Percentiles rank a stretch among this genome's conserved stretches.
Conservation (phyloP, 2,888 invertebrate species). For the Sicus ferrugineus region DNA sequence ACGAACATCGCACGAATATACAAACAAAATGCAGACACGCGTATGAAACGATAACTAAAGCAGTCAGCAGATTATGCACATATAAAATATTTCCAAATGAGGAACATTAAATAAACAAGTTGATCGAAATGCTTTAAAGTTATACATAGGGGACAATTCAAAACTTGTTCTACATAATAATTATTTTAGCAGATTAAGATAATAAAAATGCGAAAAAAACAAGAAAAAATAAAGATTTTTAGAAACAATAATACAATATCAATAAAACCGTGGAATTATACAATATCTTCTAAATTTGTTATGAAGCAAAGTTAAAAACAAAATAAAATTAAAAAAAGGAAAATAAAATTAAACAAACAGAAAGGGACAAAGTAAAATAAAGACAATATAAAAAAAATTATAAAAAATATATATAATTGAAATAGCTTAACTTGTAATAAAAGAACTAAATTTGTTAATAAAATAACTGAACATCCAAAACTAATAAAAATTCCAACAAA, state of each 20-base stretch:
- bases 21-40: too few species aligned
- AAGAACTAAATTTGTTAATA: too few species aligned
- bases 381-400: too few species aligned
- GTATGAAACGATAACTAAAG: too few species aligned
- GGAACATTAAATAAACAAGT: too few species aligned
- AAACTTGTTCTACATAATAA: not conserved
- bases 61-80: too few species aligned
- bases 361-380: not conserved
- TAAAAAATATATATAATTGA: too few species aligned
- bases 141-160: too few species aligned
- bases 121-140: too few species aligned
- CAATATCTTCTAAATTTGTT: constrained; percentile 38
- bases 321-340: not conserved
- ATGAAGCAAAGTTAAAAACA: constrained; percentile 22
- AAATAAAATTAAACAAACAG: not conserved
- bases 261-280: constrained; percentile 38
- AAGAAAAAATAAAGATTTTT: not conserved
- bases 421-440: too few species aligned
- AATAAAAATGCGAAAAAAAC: not conserved
- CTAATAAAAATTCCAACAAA: not conserved
- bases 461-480: constrained; percentile 5
- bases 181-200: not conserved
- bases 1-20: too few species aligned
- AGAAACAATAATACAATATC: constrained; percentile 36
- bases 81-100: too few species aligned